Evolutionary conservation across 2,113 vertebrate genomes (phyloP).

Genomic region (Actinemys pallida): DNA sequence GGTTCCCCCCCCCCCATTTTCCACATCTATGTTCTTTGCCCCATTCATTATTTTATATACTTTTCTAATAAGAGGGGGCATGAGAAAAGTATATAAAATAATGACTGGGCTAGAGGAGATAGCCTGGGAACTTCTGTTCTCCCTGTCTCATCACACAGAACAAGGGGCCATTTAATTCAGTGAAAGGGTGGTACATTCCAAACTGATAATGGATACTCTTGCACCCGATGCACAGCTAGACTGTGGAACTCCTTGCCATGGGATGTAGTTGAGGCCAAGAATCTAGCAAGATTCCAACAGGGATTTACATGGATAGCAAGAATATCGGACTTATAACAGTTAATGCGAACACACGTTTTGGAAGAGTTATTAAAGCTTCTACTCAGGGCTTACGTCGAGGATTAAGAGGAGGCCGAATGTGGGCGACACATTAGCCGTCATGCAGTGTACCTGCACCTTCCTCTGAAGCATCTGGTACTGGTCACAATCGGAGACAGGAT

Average conservation of each 20-base stretch:
- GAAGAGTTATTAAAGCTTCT: constrained; percentile 42
- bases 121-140: not conserved
- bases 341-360: not conserved
- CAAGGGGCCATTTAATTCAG: rapidly evolving
- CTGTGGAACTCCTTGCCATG: constrained; percentile 28
- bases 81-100: not conserved
- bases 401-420: constrained; percentile 49
- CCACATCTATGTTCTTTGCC: not conserved
- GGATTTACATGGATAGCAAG: constrained; percentile 45
- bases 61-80: not conserved
- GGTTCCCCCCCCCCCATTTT: not conserved
- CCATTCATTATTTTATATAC: not conserved
- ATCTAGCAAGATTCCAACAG: not conserved
- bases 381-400: constrained; percentile 31
- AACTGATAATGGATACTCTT: not conserved
- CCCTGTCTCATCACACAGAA: not conserved
- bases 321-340: constrained; percentile 61
- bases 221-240: not conserved
- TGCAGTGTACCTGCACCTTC: constrained; percentile 17
- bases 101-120: not conserved
- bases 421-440: constrained; percentile 25
- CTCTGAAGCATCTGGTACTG: not conserved
- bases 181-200: not conserved
- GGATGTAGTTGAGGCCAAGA: constrained; percentile 12
- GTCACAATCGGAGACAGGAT: not conserved